phyloP scores from a whole-genome alignment of 2,797 vertebrate species.

The Serranus cabrilla region DNA sequence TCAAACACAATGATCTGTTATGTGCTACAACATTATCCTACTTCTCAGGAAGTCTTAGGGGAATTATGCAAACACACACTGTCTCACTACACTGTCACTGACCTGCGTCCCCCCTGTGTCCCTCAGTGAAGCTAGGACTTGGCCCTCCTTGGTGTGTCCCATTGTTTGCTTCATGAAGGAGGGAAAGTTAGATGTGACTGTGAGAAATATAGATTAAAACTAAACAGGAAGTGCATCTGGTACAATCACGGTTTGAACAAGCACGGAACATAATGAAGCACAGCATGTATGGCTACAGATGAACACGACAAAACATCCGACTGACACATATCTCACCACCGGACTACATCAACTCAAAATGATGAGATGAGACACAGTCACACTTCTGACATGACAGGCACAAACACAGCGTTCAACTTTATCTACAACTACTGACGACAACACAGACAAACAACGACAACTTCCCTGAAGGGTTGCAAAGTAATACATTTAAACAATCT shows the following conservation, averaged over 20 bases:
- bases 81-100: conserved; percentile 75
- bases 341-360: background rate
- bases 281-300: background rate
- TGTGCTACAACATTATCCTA: conserved; percentile 15
- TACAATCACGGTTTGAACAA: conserved; percentile 32
- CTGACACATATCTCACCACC: background rate
- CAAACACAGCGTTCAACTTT: conserved; percentile 8
- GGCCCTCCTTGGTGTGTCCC: conserved; percentile 65
- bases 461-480: conserved; percentile 51
- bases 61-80: conserved; percentile 67
- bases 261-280: conserved; percentile 34
- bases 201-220: conserved; percentile 59
- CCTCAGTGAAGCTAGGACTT: conserved; percentile 72
- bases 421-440: conserved; percentile 16
- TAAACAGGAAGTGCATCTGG: conserved; percentile 55
- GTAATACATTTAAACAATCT: background rate
- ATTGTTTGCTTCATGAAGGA: conserved; percentile 77
- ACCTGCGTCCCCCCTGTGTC: conserved; percentile 75
- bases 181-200: conserved; percentile 73
- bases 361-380: conserved; percentile 18
- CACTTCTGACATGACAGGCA: conserved; percentile 17
- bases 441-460: conserved; percentile 28
- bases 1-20: conserved; percentile 37
- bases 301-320: conserved; percentile 10
- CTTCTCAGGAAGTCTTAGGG: conserved; percentile 41